phyloP scores from a whole-genome alignment of 2,797 vertebrate species.

The Anomalospiza imberbis region DNA sequence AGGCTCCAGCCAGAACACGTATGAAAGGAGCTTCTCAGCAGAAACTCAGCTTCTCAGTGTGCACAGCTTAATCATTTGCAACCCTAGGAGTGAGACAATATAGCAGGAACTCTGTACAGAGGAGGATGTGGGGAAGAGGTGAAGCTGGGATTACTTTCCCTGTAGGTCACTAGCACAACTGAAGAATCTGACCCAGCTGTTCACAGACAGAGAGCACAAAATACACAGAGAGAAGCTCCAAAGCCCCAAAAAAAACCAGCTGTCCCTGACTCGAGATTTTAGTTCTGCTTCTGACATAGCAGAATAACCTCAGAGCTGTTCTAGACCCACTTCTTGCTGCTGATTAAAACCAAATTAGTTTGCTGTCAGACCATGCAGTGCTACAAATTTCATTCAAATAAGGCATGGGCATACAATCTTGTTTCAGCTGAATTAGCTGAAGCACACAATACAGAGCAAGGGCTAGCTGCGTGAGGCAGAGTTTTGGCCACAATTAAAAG shows the following conservation, averaged over 20 bases:
- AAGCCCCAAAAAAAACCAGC: background rate
- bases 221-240: background rate
- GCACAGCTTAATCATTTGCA: background rate
- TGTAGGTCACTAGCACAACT: background rate
- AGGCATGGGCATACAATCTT: background rate
- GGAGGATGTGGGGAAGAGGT: background rate
- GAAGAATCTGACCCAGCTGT: background rate
- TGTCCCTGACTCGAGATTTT: background rate
- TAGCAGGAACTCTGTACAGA: background rate
- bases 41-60: background rate
- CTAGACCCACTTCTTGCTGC: background rate
- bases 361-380: background rate
- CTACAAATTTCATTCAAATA: background rate
- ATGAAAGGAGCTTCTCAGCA: background rate
- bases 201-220: background rate
- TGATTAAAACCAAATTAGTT: background rate
- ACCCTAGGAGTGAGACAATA: background rate
- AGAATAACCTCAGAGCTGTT: background rate
- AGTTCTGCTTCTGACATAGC: background rate
- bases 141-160: background rate
- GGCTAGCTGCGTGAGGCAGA: background rate
- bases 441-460: background rate
- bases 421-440: constrained; percentile 1
- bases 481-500: background rate
- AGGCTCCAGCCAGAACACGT: background rate